phyloP scores from a whole-genome alignment of 2,113 vertebrate species.

The Dasyornis broadbenti region DNA sequence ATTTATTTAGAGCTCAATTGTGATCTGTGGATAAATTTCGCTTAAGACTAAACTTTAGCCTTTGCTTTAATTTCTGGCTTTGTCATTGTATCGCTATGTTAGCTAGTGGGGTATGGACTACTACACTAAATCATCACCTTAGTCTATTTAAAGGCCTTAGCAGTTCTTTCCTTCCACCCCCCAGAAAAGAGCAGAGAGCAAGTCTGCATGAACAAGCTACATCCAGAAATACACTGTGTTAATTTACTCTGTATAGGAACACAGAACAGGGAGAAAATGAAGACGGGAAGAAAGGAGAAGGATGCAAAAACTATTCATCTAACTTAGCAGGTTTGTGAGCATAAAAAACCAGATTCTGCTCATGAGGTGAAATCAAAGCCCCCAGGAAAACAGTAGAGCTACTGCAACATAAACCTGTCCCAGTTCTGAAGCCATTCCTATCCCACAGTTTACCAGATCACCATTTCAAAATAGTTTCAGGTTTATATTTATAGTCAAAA shows the following conservation, averaged over 20 bases:
- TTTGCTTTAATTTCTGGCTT: background rate
- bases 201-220: background rate
- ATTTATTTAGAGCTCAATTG: background rate
- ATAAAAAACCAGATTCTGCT: background rate
- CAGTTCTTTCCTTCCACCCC: background rate
- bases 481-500: background rate
- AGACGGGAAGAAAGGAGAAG: background rate
- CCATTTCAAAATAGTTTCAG: background rate
- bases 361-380: background rate
- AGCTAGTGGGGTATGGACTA: background rate
- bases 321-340: background rate
- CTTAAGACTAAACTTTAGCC: background rate
- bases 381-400: background rate
- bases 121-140: background rate
- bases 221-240: background rate
- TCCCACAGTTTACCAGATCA: background rate
- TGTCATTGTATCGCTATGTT: background rate
- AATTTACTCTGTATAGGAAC: background rate
- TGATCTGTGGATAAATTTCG: background rate
- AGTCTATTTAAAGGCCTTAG: background rate
- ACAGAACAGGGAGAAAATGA: background rate
- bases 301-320: background rate
- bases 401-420: background rate
- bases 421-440: background rate
- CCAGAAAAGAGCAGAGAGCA: background rate